Evolutionary conservation across 2,113 vertebrate species (phyloP), one percentile per base, ranked within the genome.

Genomic region (Pelecanoides urinatrix): DNA sequence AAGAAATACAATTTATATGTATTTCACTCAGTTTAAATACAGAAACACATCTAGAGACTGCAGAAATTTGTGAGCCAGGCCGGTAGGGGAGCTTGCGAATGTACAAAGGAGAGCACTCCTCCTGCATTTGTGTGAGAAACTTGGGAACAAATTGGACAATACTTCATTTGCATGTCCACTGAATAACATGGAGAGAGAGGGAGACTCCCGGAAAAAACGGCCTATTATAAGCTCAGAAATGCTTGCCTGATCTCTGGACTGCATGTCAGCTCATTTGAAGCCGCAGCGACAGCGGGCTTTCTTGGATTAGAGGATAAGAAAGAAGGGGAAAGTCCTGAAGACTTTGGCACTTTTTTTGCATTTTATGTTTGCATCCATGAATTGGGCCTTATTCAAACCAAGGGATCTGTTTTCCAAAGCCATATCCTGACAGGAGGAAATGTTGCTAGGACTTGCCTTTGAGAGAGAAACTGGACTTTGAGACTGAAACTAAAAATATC

Each of bases 121-220:
- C 11, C 78, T 77, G 72, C 67, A 7, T 73, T 91, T 78, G 47
- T 84, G 13, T 67, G 42, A 63, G 86, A 30, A 96, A 78, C 52
- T 87, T 0, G 0, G 47, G 80, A 84, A 87, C 93, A 89, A 81
- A 81, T 18, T 61, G 76, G 52, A 95, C 89, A 95, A 89, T 94
- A 10, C 94, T 91, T 94, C 47, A 94, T 96, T 95, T 91, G 90
- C 80, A 91, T 92, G 73, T 40, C 52, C 40, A 4, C 84, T 91
- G 91, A 95, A 75, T 85, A 78, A 89, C 58, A 2, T 25, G 36
- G 16, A 63, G 38, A 52, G 58, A 62, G 65, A 45, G 32, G 61
- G 86, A 73, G 53, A 23, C 42, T 92, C 67, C 59, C 0, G 0
- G 79, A 50, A 77, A 75, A 94, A 86, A 6, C 56, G 89, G 89